A percentile compares a stretch with the other conserved stretches of the same genome.
Evolutionary conservation across 2,113 vertebrate genomes (phyloP).

Genomic region (Dicentrarchus labrax): DNA sequence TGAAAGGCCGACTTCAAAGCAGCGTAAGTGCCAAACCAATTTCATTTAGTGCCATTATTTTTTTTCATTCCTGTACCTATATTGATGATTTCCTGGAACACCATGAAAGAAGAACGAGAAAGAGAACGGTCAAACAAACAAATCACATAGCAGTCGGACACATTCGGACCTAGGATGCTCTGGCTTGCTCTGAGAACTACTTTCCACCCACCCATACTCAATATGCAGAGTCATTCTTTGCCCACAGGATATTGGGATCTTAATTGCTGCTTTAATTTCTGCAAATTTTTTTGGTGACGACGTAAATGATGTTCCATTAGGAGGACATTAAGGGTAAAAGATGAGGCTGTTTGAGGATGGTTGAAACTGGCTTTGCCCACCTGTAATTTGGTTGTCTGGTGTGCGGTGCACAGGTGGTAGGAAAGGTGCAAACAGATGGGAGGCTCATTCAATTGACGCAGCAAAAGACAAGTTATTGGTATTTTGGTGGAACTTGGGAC

Average conservation of each 20-base stretch:
- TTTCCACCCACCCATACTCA: background rate
- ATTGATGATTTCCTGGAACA: constrained; percentile 8
- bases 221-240: background rate
- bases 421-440: background rate
- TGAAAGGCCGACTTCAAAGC: background rate
- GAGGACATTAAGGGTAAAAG: background rate
- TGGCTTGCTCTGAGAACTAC: background rate
- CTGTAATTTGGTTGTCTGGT: no score
- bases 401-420: no score
- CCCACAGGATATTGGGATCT: background rate
- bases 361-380: background rate
- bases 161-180: background rate
- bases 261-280: background rate
- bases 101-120: background rate
- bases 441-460: background rate
- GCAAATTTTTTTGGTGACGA: background rate
- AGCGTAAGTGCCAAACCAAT: background rate
- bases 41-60: background rate
- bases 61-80: background rate
- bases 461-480: background rate
- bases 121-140: background rate
- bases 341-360: background rate
- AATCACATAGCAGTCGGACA: background rate
- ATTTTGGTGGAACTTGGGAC: background rate
- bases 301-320: background rate